Base-by-base conservation (phyloP, 2,797 vertebrate genomes). In the Acestrorhynchus altus region DNA sequence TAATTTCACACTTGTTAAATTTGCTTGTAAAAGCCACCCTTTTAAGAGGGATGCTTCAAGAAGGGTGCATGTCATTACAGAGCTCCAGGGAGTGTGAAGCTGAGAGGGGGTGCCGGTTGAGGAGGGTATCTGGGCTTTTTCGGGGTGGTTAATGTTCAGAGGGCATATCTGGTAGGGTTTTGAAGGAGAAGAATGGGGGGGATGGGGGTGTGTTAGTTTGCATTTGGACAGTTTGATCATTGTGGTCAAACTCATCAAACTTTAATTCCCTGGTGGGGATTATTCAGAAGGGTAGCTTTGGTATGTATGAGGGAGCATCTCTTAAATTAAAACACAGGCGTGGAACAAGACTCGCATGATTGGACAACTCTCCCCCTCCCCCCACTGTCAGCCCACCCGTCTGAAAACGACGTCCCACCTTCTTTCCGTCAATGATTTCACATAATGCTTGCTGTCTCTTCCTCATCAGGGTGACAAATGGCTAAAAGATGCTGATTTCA, bases 1-100 rank as follows among this genome's bases (percentile, higher is more conserved):
- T 91, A 93, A 94, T 94, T 93, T 93, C 92, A 93, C 92, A 93
- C 90, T 93, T 92, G 89, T 92, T 93, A 92, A 91, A 89, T 92
- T 90, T 92, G 81, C 87, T 86, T 92, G 89, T 90, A 91, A 92
- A 92, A 92, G 85, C 84, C 85, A 86, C 79, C 88, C 89, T 91
- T 92, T 93, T 89, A 89, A 86, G 88, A 85, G 81, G 85, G 85
- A 88, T 79, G 83, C 85, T 88, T 87, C 81, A 51, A 83, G 87
- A 88, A 86, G 85, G 83, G 83, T 87, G 87, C 78, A 86, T 91
- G 89, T 88, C 86, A 88, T 90, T 90, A 85, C 67, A 71, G 71
- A 72, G 66, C 51, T 60, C 52, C 13, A 3, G 60, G 75, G 67
- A 20, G 60, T 77, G 44, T 65, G 18, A 26, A 63, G 42, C 46